Evolutionary conservation across 1,140 invertebrate genomes (phyloP).

Genomic region (Drosophila pseudoobscura): DNA sequence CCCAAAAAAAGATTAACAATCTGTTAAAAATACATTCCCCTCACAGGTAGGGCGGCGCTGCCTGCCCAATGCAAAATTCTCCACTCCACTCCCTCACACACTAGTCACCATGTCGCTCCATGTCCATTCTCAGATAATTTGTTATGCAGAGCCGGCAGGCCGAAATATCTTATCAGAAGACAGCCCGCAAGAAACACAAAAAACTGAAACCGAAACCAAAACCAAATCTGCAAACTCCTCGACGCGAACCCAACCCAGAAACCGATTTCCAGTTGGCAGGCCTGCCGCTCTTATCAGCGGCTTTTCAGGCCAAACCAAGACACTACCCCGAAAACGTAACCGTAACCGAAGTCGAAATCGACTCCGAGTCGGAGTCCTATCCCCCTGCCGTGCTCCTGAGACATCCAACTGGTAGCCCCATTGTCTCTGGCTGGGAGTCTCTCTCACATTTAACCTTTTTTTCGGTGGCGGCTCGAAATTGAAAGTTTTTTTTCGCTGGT

Average conservation of each 20-base stretch:
- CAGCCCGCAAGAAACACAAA: conserved; percentile 25
- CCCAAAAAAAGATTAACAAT: too few species aligned
- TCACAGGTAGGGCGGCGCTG: too few species aligned
- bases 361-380: not conserved
- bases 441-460: conserved; percentile 75
- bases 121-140: conserved; percentile 51
- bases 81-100: too few species aligned
- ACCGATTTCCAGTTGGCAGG: conserved; percentile 36
- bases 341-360: not conserved
- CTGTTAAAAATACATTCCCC: too few species aligned
- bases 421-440: conserved; percentile 26
- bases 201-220: conserved; percentile 7
- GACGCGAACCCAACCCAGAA: conserved; percentile 45
- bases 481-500: conserved; percentile 61
- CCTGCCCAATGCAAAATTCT: too few species aligned
- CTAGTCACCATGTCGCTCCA: not conserved
- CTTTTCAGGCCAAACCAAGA: conserved; percentile 59
- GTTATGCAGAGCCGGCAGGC: conserved; percentile 63
- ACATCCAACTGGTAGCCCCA: conserved; percentile 10
- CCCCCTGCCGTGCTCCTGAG: not conserved
- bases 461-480: conserved; percentile 69
- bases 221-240: conserved; percentile 5
- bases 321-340: conserved; percentile 20
- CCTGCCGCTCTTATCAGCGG: conserved; percentile 57
- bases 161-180: conserved; percentile 60